Evolutionary conservation across 2,888 invertebrate species (phyloP).

Genomic region (Cephus runcator): DNA sequence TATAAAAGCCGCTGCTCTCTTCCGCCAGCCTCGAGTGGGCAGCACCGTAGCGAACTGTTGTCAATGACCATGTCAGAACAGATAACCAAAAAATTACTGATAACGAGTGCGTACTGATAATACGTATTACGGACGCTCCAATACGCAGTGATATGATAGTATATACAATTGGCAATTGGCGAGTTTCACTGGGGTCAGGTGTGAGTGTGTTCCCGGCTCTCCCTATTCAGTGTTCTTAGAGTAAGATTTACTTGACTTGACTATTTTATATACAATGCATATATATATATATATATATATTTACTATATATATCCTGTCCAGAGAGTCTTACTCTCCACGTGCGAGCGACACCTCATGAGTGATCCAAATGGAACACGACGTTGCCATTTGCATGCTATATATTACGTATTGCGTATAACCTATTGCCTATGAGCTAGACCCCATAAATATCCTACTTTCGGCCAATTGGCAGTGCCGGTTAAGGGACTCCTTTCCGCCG

Average conservation of each 20-base stretch:
- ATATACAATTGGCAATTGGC: slow-evolving; percentile 56
- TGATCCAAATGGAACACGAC: slow-evolving; percentile 56
- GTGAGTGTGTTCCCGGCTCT: slow-evolving; percentile 61
- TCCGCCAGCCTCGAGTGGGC: slow-evolving; percentile 58
- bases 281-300: slow-evolving; percentile 8
- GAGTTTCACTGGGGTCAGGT: slow-evolving; percentile 65
- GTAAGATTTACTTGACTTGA: slow-evolving; percentile 22
- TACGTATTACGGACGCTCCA: neutral
- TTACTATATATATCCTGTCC: slow-evolving; percentile 6
- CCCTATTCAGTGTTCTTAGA: slow-evolving; percentile 56
- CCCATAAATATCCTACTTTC: neutral
- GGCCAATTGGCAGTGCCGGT: neutral
- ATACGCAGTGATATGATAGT: neutral
- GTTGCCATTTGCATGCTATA: slow-evolving; percentile 54
- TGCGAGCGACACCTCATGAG: slow-evolving; percentile 57
- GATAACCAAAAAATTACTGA: slow-evolving; percentile 15
- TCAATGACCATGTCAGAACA: slow-evolving; percentile 59
- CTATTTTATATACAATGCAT: neutral
- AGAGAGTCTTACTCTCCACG: slow-evolving; percentile 8
- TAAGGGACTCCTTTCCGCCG: neutral
- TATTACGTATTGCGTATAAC: neutral
- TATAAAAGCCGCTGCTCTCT: neutral
- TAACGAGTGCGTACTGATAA: neutral
- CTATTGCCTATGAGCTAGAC: neutral
- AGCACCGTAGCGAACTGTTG: slow-evolving; percentile 58